These are phyloP conservation scores for Rhea pennata DNA, from an alignment of 2,113 vertebrate genomes.

Conservation along the genomic window DNA sequence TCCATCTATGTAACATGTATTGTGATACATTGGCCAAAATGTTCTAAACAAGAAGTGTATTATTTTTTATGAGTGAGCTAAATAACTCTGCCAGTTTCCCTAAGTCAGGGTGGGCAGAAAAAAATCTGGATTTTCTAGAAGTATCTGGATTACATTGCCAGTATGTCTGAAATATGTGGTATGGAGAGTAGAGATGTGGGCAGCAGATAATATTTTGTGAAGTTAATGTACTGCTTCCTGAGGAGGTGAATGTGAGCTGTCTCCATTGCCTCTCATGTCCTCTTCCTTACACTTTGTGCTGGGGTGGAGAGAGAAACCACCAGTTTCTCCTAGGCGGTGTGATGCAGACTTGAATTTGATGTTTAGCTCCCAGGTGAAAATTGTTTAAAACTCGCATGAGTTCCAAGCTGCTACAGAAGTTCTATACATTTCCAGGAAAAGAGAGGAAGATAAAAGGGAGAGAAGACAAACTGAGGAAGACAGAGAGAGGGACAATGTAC, in stretches of 20 bases:
- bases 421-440: neutral
- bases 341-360: neutral
- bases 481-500: neutral
- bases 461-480: neutral
- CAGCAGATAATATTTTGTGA: neutral
- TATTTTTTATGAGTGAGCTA: neutral
- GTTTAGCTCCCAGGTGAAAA: neutral
- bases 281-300: neutral
- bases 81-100: neutral
- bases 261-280: neutral
- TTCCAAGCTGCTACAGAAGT: neutral
- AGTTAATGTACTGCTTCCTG: rapidly evolving
- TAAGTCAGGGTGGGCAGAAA: neutral
- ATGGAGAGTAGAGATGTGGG: neutral
- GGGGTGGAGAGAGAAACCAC: neutral
- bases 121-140: neutral
- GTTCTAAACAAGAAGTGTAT: neutral
- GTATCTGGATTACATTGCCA: neutral
- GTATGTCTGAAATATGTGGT: neutral
- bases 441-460: neutral
- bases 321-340: neutral
- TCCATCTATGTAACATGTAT: neutral
- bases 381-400: neutral
- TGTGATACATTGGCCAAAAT: neutral
- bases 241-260: neutral